These are phyloP conservation scores for Trichonephila clavata DNA, from an alignment of 1,140 invertebrate species.

Conservation along the genomic window DNA sequence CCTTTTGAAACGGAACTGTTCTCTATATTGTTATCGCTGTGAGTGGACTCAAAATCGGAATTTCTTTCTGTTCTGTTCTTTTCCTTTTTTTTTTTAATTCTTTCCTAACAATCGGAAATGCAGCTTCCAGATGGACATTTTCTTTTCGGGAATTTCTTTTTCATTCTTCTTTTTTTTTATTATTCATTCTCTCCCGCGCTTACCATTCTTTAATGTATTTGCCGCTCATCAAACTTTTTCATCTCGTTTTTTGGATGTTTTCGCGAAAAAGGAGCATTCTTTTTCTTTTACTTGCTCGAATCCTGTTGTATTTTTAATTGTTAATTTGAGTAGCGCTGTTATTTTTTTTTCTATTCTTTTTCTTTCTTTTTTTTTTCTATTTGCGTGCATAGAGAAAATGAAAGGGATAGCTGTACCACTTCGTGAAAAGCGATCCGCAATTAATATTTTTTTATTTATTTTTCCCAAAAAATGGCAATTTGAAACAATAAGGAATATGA, in stretches of 20 bases:
- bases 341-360: constrained; percentile 19
- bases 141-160: constrained; percentile 57
- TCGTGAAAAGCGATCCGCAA: constrained; percentile 51
- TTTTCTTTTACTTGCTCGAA: constrained; percentile 42
- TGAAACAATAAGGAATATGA: constrained; percentile 43
- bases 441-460: constrained; percentile 42
- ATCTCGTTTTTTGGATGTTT: constrained; percentile 73
- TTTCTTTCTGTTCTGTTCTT: constrained; percentile 59
- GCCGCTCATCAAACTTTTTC: constrained; percentile 70
- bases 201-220: constrained; percentile 66
- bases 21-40: constrained; percentile 71
- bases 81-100: constrained; percentile 7
- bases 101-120: constrained; percentile 75
- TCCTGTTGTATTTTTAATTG: constrained; percentile 75
- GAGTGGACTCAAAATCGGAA: constrained; percentile 70
- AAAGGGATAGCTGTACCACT: constrained; percentile 12
- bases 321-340: constrained; percentile 62
- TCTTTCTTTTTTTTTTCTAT: not conserved
- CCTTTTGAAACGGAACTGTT: constrained; percentile 47
- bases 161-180: constrained; percentile 31
- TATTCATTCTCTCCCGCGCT: constrained; percentile 11
- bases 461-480: constrained; percentile 30
- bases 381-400: not conserved
- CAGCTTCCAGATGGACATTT: constrained; percentile 69
- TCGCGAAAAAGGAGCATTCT: constrained; percentile 57